Base-by-base conservation (phyloP, 2,888 invertebrate genomes). In the Dioctria rufipes region DNA sequence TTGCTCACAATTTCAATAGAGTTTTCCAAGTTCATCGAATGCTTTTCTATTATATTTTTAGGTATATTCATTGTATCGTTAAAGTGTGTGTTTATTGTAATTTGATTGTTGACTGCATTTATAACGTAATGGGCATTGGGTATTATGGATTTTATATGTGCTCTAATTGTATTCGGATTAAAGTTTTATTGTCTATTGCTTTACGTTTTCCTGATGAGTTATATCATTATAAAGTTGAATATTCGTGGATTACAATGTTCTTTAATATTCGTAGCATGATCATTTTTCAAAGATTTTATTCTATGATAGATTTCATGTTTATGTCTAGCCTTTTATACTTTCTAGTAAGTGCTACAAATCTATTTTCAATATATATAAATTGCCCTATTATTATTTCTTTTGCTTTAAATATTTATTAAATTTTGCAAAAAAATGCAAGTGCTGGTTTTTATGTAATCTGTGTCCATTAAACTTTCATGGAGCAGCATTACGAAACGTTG, bases 61-160 rank as follows among this genome's bases (percentile, higher is more conserved):
- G n/a, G n/a, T n/a, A n/a, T 54, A 58, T 75, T 60, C 80, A 81
- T 81, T 8, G 80, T 66, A 61, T 82, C 67, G 71, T 81, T 81
- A 40, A 81, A 81, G 46, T 81, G 80, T 13, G 63, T 78, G 43
- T 83, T 83, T 4, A 83, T 81, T 80, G 65, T 75, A 13, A 82
- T 81, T 67, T 82, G 82, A 58, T 80, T 8, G 65, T 83, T 83
- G n/a, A 80, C 49, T 58, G 77, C 49, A 9, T 58, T 46, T 58
- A 83, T 83, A 60, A 80, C 61, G 49, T 83, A 81, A 13, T 79
- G 83, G 78, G 51, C 78, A 80, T 82, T 83, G 5, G 80, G 82
- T 43, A 79, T 73, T 49, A 73, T 81, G 46, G 81, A 80, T 60
- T 61, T 77, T 69, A 80, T 81, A 67, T 82, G 81, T 51, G 80